Base-by-base conservation (phyloP, 2,113 vertebrate species). In the Istiophorus platypterus region DNA sequence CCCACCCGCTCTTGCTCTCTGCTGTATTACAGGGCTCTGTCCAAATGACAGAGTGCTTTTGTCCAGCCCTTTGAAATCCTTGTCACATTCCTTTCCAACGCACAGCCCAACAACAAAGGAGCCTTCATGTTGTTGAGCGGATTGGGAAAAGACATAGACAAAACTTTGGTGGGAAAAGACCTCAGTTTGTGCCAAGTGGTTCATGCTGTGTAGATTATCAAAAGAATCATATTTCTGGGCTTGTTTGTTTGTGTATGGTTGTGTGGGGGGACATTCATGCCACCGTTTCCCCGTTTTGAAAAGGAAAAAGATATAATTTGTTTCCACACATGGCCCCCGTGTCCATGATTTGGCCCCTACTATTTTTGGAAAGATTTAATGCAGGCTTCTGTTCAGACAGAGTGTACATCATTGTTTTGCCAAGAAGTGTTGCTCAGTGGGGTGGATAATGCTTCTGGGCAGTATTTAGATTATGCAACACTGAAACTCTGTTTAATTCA, bases 11-110 rank as follows among this genome's bases (percentile, higher is more conserved):
- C 78, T 79, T 57, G 10, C 90, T 65, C 69, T 47, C 75, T 77
- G 79, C 90, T 90, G 84, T 93, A 95, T 95, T 94, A 93, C 89
- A 95, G 94, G 93, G 93, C 89, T 93, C 87, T 86, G 88, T 88
- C 89, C 85, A 94, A 95, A 95, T 95, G 92, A 95, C 94, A 95
- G 94, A 95, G 94, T 91, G 93, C 93, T 94, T 95, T 94, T 95
- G 94, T 95, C 91, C 93, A 67, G 85, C 85, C 83, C 91, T 95
- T 94, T 94, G 92, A 94, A 93, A 94, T 92, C 92, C 83, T 91
- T 84, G 92, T 94, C 93, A 93, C 94, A 95, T 95, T 95, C 94
- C 94, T 95, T 94, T 95, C 93, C 89, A 80, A 94, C 88, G 92
- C 93, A 86, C 81, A 93, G 92, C 92, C 92, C 91, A 92, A 91